These are phyloP conservation scores for Diplosoma virens DNA, from an alignment of 23 tunicate genomes.

Conservation along the genomic window DNA sequence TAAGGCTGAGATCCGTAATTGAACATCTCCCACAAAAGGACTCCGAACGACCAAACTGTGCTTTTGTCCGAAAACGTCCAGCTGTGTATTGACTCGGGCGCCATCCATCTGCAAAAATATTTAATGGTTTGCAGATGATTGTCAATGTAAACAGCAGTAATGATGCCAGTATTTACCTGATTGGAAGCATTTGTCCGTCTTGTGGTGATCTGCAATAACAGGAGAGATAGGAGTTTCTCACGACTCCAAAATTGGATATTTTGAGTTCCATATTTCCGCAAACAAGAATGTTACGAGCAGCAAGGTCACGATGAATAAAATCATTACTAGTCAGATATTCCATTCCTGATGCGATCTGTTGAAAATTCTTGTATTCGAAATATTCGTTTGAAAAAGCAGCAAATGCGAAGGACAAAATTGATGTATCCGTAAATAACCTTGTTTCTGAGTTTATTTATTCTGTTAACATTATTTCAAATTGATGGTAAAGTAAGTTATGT, in stretches of 20 bases:
- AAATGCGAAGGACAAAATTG: no score
- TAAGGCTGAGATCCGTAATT: conserved; percentile 80
- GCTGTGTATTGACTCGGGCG: conserved; percentile 70
- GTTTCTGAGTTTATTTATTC: no score
- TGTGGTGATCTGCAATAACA: conserved; percentile 71
- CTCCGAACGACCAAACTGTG: conserved; percentile 90
- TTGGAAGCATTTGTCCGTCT: conserved; percentile 67
- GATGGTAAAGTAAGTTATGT: no score
- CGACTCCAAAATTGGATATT: conserved; percentile 66
- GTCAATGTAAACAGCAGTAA: background rate
- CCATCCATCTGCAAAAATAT: conserved; percentile 78
- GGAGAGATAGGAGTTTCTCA: conserved; percentile 53
- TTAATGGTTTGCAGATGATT: background rate
- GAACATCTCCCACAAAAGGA: conserved; percentile 88
- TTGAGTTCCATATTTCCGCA: conserved; percentile 52
- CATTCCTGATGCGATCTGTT: conserved; percentile 67
- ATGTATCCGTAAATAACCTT: no score
- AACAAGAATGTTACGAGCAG: conserved; percentile 72
- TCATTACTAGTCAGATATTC: conserved; percentile 62
- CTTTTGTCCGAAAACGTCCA: conserved; percentile 76
- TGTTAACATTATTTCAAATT: no score
- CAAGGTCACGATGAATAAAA: conserved; percentile 71
- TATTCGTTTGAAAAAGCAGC: no score
- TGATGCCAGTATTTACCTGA: conserved; percentile 41
- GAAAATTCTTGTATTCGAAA: no score